A percentile compares a stretch with the other conserved stretches of the same genome.
Evolutionary conservation across 2,888 invertebrate genomes (phyloP).

Genomic region (Scotopteryx bipunctaria): DNA sequence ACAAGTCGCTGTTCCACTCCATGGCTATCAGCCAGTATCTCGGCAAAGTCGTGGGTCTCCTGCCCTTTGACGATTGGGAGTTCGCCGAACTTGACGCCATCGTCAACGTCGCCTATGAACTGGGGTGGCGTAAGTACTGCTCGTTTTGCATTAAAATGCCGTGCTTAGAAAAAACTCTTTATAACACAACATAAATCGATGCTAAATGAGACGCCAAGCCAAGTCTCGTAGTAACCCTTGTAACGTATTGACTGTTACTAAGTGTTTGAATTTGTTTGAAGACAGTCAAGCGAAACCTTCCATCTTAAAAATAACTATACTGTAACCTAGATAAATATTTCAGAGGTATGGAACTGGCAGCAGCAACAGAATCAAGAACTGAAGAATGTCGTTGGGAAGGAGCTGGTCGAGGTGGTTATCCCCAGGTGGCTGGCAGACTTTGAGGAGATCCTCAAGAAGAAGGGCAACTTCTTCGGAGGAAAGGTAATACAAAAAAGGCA

Average conservation of each 20-base stretch:
- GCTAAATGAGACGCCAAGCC: no score
- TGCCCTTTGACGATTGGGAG: conserved; percentile 58
- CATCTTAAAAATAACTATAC: no score
- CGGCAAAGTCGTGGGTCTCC: conserved; percentile 61
- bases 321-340: no score
- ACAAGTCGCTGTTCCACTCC: conserved; percentile 64
- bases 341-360: conserved; percentile 37
- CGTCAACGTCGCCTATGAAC: conserved; percentile 55
- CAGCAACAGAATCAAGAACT: conserved; percentile 29
- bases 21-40: conserved; percentile 69
- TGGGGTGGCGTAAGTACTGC: conserved; percentile 51
- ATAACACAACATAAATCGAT: no score
- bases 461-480: conserved; percentile 40
- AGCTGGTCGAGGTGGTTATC: conserved; percentile 32
- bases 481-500: conserved; percentile 31
- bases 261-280: no score
- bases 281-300: no score
- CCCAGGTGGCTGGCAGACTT: conserved; percentile 39
- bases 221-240: no score
- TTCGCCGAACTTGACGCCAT: conserved; percentile 60
- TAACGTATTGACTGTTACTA: no score
- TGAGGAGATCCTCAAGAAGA: conserved; percentile 40
- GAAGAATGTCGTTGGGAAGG: conserved; percentile 32
- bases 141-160: background rate
- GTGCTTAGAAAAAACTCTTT: no score